phyloP scores from a whole-genome alignment of 2,888 invertebrate species.

The Nesidiocoris tenuis region DNA sequence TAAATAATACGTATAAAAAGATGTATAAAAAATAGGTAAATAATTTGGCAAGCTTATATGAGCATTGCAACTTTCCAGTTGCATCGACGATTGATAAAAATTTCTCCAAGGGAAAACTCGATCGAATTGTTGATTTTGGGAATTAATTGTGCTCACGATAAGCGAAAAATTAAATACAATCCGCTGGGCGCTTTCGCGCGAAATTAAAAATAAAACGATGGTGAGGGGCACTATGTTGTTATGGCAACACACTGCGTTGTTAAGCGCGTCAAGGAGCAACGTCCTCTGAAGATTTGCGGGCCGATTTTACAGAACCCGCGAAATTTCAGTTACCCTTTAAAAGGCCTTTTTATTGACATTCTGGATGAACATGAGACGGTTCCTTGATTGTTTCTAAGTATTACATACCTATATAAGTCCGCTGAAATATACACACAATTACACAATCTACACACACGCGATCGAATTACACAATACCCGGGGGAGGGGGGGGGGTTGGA shows the following conservation, averaged over 20 bases:
- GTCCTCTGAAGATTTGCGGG: too few species aligned
- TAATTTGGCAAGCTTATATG: constrained; percentile 48
- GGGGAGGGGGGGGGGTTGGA: too few species aligned
- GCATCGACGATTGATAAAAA: constrained; percentile 19
- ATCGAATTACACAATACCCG: constrained; percentile 12
- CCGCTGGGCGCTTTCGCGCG: not conserved
- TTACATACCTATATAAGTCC: not conserved
- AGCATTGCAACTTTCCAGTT: constrained; percentile 43
- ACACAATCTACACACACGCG: not conserved
- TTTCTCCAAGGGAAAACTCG: not conserved
- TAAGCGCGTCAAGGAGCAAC: constrained; percentile 25
- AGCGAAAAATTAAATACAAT: not conserved
- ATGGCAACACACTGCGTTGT: constrained; percentile 42
- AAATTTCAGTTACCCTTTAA: too few species aligned
- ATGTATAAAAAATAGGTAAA: constrained; percentile 41
- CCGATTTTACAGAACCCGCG: too few species aligned
- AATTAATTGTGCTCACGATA: not conserved
- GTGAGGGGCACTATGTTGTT: constrained; percentile 19
- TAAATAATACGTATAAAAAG: constrained; percentile 41
- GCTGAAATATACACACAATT: not conserved
- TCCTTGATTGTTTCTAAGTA: not conserved
- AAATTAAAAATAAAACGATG: not conserved
- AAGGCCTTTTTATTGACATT: too few species aligned
- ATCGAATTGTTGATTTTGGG: not conserved
- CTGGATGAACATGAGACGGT: not conserved